Evolutionary conservation across 2,113 vertebrate genomes (phyloP), one percentile per base, ranked within the genome.

Genomic region (Pagrus major): DNA sequence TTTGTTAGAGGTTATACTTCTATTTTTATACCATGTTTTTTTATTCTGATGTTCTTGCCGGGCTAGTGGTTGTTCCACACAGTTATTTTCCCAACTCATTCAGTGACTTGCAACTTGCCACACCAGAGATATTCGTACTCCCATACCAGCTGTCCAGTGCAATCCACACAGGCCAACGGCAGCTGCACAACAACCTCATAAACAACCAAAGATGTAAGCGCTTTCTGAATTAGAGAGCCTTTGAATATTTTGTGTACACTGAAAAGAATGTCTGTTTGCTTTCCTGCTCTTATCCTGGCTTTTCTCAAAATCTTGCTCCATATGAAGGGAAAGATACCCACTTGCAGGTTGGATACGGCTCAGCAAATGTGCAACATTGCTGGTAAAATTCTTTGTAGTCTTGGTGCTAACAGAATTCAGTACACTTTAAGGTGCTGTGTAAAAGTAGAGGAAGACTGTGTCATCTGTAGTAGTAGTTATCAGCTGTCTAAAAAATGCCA

Each of bases 121-220:
- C 65, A 68, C 16, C 16, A 55, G 47, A 73, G 63, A 71, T 52
- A 46, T 59, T 68, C 27, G 16, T 52, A 14, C 60, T 84, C 73
- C 77, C 39, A 58, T 23, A 78, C 51, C 69, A 80, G 73, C 73
- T 83, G 85, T 72, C 35, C 42, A 29, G n/a, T 67, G 29, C 23
- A 69, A 65, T 41, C 46, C 66, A 76, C 78, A 39, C 49, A 51
- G 37, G 35, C 25, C 23, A 64, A 55, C 9, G 3, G 51, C 27
- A 75, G 66, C 59, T 76, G 59, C 52, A 60, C 20, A 59, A 60
- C 63, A 37, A 23, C 51, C 25, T 27, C 65, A 51, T 12, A 63
- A 54, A 52, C 29, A 25, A 46, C 47, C 23, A 21, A n/a, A 60
- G 11, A 67, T 15, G 31, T 18, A n/a, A 61, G 20, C 10, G 4